Evolutionary conservation across 2,797 vertebrate genomes (phyloP), one percentile per base, ranked within the genome.

Genomic region (Malurus leucopterus): DNA sequence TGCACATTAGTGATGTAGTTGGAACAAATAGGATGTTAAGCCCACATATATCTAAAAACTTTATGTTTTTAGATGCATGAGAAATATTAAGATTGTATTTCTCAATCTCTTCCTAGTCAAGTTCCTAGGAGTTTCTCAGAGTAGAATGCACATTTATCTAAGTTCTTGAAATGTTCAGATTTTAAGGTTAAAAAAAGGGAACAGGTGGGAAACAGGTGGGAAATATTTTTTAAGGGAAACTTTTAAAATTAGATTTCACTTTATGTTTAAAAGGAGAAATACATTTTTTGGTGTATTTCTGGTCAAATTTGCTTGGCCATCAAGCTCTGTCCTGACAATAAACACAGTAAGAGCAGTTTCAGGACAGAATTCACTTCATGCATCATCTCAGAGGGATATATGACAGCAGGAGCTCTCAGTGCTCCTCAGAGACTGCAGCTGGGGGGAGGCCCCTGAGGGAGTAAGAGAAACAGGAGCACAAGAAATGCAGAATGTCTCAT

Each of bases 131-230:
- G 11, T 17, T 8, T 86, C 7, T 62, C 54, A 19, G 23, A 9
- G 2, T 34, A 74, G 43, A 63, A 30, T 20, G 13, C 4, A 20
- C 20, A 20, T 49, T 79, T 14, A 29, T 46, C 21, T 30, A 41
- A 62, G 5, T 55, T 80, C 16, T 49, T 91, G 54, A 70, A 54
- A 62, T 22, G 5, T 70, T 44, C 4, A 5, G 5, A 49, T 79
- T 49, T 68, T 34, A 50, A 15, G 3, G 6, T 34, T 8, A 73
- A 49, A 71, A 34, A 18, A 20, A 4, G 4, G 5, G 1, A 24
- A 3, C 1, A 4, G 1, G 0, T n/a, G 8, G 4, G 9, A 63
- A 61, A 53, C 1, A 22, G 3, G 40, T 53, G 6, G 6, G 49
- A 57, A 17, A 5, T 65, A 38, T 75, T 77, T 78, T 20, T 62